phyloP scores from a whole-genome alignment of 2,888 invertebrate species.

The Germaria angustata region DNA sequence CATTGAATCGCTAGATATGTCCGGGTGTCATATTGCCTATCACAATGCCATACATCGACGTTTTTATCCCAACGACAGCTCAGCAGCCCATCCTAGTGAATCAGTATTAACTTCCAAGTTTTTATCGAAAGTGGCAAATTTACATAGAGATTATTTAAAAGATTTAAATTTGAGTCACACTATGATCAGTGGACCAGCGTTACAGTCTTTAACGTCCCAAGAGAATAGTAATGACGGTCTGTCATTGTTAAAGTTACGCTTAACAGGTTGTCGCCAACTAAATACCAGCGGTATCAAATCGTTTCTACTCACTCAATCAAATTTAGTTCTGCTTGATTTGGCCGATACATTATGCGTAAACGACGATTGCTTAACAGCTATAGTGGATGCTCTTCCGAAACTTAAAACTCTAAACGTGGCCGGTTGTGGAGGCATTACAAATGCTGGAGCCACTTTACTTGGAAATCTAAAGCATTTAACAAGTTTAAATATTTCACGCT shows the following conservation, averaged over 20 bases:
- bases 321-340: slow-evolving; percentile 83
- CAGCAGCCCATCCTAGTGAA: slow-evolving; percentile 82
- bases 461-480: slow-evolving; percentile 82
- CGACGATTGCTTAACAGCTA: slow-evolving; percentile 83
- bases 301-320: slow-evolving; percentile 80
- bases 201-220: slow-evolving; percentile 81
- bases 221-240: slow-evolving; percentile 81
- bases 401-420: slow-evolving; percentile 84
- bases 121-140: slow-evolving; percentile 82
- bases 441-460: slow-evolving; percentile 82
- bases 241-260: slow-evolving; percentile 71
- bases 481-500: slow-evolving; percentile 85
- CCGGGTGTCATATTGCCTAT: slow-evolving; percentile 86
- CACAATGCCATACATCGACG: slow-evolving; percentile 85
- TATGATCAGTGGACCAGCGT: slow-evolving; percentile 84
- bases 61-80: slow-evolving; percentile 82
- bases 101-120: slow-evolving; percentile 87
- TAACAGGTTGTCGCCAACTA: slow-evolving; percentile 76
- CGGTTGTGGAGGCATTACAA: slow-evolving; percentile 84
- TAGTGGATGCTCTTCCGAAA: slow-evolving; percentile 82
- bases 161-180: slow-evolving; percentile 85
- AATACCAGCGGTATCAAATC: slow-evolving; percentile 71
- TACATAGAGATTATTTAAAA: slow-evolving; percentile 82
- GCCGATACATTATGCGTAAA: slow-evolving; percentile 85
- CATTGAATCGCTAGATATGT: slow-evolving; percentile 83